Conservation (phyloP, 2,797 vertebrate species). For the Rhabdomys pumilio region DNA sequence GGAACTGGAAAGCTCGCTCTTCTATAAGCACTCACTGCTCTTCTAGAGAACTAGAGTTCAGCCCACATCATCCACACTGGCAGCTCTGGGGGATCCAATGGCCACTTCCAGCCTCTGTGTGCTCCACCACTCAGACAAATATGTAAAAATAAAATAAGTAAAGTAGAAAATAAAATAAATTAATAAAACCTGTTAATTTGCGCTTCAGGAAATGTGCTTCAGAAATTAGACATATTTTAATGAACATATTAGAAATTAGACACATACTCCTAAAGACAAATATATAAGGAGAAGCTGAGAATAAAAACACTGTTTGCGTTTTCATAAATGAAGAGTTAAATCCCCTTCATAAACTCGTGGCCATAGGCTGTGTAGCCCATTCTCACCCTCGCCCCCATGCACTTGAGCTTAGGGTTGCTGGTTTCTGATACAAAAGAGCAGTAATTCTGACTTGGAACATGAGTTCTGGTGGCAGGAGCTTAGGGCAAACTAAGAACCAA, state of each 20-base stretch:
- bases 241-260: too few relatives aligned
- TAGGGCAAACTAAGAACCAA: neutral
- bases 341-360: neutral
- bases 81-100: neutral
- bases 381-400: too few relatives aligned
- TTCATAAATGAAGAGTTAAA: neutral
- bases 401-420: neutral
- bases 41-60: neutral
- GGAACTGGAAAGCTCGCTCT: neutral
- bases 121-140: neutral
- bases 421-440: neutral
- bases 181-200: neutral
- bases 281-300: neutral
- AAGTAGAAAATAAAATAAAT: neutral
- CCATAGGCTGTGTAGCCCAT: neutral
- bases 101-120: neutral
- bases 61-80: neutral
- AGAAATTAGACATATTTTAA: neutral
- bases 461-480: neutral
- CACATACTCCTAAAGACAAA: slow-evolving; percentile 38
- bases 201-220: neutral
- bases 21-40: neutral
- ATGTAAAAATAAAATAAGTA: neutral
- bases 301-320: neutral
- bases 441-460: neutral